Evolutionary conservation across 1,140 invertebrate genomes (phyloP), one percentile per base, ranked within the genome.

Genomic region (Ptiloglossa arizonensis): DNA sequence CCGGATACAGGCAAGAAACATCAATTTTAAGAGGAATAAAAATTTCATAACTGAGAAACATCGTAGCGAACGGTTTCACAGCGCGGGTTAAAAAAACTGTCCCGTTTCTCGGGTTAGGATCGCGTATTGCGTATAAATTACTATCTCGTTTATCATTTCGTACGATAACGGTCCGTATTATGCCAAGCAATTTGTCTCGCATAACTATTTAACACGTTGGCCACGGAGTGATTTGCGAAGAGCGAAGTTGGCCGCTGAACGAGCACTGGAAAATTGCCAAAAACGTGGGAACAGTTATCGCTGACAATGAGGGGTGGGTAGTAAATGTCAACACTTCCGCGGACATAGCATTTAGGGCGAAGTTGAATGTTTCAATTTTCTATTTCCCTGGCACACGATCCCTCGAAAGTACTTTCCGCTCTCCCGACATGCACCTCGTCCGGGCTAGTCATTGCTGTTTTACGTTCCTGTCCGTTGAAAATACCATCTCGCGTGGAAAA

Each of bases 281-380:
- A 73, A 79, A 73, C 76, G 60, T 64, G 76, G 64, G 76, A 73
- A 66, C 76, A 48, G 76, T 79, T 79, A 72, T 73, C 69, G 59
- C 57, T 79, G 59, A 77, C 75, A 77, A 71, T 77, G 56, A 57
- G 52, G 69, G 15, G 52, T 19, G 60, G 44, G 24, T 32, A 73
- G 69, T 64, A 64, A 79, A 79, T 66, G 76, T 79, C 76, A 79
- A 79, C 76, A 73, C 75, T 63, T 62, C 50, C 68, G 57, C 50
- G 41, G 35, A 15, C 41, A 41, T 44, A 54, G 44, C 56, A 54
- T 71, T 71, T 54, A 71, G 75, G 57, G 27, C 44, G 29, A 60
- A 24, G 24, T 62, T 62, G 44, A 38, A 77, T 77, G 75, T 77
- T 77, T 77, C 75, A 77, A 77, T 77, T 77, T 77, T 77, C 75